Evolutionary conservation across 2,888 invertebrate species (phyloP).

Genomic region (Pterobdella sp.): DNA sequence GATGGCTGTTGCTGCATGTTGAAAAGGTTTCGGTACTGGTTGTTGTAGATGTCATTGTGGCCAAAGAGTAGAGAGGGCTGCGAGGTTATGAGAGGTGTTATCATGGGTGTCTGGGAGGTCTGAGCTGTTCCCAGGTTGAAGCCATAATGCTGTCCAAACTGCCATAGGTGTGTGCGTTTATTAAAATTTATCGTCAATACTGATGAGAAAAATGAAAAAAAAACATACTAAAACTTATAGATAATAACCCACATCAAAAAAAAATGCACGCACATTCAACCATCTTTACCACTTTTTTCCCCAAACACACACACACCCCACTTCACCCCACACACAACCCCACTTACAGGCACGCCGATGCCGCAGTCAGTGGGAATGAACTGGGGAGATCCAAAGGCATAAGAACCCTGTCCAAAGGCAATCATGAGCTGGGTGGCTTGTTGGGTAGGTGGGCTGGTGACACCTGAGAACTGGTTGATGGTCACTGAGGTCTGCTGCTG

Average conservation of each 20-base stretch:
- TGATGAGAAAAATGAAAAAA: background rate
- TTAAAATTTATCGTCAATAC: background rate
- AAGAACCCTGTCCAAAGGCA: slow-evolving; percentile 32
- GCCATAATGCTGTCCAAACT: slow-evolving; percentile 35
- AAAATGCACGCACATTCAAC: background rate
- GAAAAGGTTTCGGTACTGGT: slow-evolving; percentile 34
- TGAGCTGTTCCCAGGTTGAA: slow-evolving; percentile 34
- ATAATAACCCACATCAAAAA: background rate
- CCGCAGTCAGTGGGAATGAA: slow-evolving; percentile 41
- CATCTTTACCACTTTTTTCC: background rate
- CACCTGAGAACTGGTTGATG: slow-evolving; percentile 25
- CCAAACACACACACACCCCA: background rate
- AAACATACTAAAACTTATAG: background rate
- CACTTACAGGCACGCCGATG: slow-evolving; percentile 31
- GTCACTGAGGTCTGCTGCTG: slow-evolving; percentile 34
- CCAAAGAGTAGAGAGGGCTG: slow-evolving; percentile 40
- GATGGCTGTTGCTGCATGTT: slow-evolving; percentile 50
- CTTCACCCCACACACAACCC: background rate
- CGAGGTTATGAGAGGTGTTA: slow-evolving; percentile 41
- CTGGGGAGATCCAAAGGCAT: slow-evolving; percentile 26
- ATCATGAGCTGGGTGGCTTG: slow-evolving; percentile 30
- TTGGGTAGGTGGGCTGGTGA: slow-evolving; percentile 28
- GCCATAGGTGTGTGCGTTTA: slow-evolving; percentile 10
- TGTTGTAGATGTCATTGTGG: slow-evolving; percentile 24
- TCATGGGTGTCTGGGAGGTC: slow-evolving; percentile 35